phyloP scores from a whole-genome alignment of 2,797 vertebrate species.

The Thaleichthys pacificus region DNA sequence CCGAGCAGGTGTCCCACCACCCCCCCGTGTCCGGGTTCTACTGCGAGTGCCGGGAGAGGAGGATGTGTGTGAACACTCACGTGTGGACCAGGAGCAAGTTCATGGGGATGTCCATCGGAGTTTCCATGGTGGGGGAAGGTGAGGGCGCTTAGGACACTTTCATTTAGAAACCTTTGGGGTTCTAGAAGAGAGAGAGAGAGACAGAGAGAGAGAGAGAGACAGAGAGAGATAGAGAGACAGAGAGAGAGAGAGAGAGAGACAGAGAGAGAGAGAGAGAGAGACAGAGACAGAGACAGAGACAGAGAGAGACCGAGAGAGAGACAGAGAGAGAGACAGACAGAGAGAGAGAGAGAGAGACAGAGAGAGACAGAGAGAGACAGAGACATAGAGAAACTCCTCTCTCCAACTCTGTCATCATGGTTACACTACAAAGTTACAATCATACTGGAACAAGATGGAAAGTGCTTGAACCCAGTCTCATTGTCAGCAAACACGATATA shows the following conservation, averaged over 20 bases:
- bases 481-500: conserved; percentile 7
- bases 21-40: conserved; percentile 92
- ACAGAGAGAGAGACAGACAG: no score
- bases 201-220: no score
- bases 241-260: no score
- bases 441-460: conserved; percentile 30
- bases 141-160: conserved; percentile 18
- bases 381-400: neutral
- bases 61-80: conserved; percentile 85
- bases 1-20: conserved; percentile 94
- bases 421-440: conserved; percentile 22
- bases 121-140: conserved; percentile 95
- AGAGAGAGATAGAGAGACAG: no score
- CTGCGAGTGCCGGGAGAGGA: conserved; percentile 90
- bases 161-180: no score
- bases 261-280: no score
- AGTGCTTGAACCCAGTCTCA: conserved; percentile 26
- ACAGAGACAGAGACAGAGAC: no score
- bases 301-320: no score
- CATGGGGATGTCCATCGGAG: conserved; percentile 96
- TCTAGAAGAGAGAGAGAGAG: no score
- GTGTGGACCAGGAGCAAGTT: conserved; percentile 98
- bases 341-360: neutral
- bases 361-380: neutral
- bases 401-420: conserved; percentile 27